Base-by-base conservation (phyloP, 2,113 vertebrate species). In the Zosterops lateralis region DNA sequence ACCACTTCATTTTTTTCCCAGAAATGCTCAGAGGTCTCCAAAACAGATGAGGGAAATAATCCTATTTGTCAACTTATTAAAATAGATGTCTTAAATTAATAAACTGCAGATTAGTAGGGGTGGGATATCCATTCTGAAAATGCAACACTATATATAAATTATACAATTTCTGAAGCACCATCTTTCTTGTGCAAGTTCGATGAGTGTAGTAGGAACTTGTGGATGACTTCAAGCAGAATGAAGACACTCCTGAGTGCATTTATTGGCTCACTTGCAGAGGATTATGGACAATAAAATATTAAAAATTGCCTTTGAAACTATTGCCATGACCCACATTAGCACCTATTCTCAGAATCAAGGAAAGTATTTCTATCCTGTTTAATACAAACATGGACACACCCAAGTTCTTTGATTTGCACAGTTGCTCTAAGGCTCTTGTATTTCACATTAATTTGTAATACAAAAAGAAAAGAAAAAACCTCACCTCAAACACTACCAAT, bases 221-320 rank as follows among this genome's bases (percentile, higher is more conserved):
- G 72, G 40, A 60, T 72, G 44, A 87, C 48, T 77, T 83, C 57
- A 88, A 48, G 51, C 29, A 83, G 79, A 93, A 94, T 20, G 29
- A 94, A 85, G 31, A 83, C 34, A 53, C 19, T 67, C 34, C 32
- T 66, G 51, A 85, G 16, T 29, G 29, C 38, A 66, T 61, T 87
- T 82, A 45, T 85, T 73, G 40, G 32, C 40, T 89, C n/a, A 76
- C 22, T 76, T 79, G 36, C 22, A 61, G 6, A 78, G 14, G 14
- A 75, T 77, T 87, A 83, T 28, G 81, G 64, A 70, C 17, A 85
- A 51, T 45, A 84, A 92, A 96, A 85, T 54, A 83, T 56, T 90
- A 71, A 80, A 94, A 87, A 67, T 22, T 71, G 34, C 19, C 51
- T 90, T 76, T 80, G 42, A 76, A 83, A 62, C 15, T 73, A 50